A percentile compares a stretch with the other conserved stretches of the same genome.
phyloP scores from a whole-genome alignment of 2,797 vertebrate genomes.

The Siniperca obscura region DNA sequence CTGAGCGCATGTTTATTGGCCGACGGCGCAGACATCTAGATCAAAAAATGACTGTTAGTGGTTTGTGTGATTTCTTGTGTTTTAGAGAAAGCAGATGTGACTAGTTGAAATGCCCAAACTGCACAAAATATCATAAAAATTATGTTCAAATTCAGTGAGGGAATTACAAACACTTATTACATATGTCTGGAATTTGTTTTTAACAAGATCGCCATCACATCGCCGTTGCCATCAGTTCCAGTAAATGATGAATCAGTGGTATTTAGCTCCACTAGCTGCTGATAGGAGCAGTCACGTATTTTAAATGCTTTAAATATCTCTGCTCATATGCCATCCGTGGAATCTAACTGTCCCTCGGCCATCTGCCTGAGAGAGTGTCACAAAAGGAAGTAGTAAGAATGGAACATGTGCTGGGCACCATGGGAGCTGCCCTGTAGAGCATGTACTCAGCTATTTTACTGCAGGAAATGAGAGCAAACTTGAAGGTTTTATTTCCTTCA shows the following conservation, averaged over 20 bases:
- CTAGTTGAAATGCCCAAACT: slow-evolving; percentile 47
- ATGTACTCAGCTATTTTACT: slow-evolving; percentile 24
- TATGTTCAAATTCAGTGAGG: not conserved
- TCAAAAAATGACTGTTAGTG: slow-evolving; percentile 75
- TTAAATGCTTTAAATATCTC: slow-evolving; percentile 60
- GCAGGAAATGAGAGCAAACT: not conserved
- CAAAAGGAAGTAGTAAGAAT: slow-evolving; percentile 38
- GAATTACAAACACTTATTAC: slow-evolving; percentile 45
- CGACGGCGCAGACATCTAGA: slow-evolving; percentile 68
- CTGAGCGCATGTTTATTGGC: slow-evolving; percentile 81
- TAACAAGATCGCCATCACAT: not conserved
- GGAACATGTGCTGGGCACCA: slow-evolving; percentile 32
- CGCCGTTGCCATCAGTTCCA: slow-evolving; percentile 17
- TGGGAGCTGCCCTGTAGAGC: slow-evolving; percentile 10
- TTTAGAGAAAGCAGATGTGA: slow-evolving; percentile 74
- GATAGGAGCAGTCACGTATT: slow-evolving; percentile 48
- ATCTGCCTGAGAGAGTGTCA: slow-evolving; percentile 39
- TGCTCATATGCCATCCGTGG: slow-evolving; percentile 39
- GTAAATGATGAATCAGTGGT: slow-evolving; percentile 42
- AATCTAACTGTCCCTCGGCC: slow-evolving; percentile 59
- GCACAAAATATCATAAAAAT: slow-evolving; percentile 54
- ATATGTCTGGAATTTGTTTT: slow-evolving; percentile 23
- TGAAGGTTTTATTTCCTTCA: not conserved
- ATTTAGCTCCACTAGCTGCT: slow-evolving; percentile 31
- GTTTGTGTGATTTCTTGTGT: slow-evolving; percentile 75